These are phyloP conservation scores for Chiroxiphia lanceolata DNA, from an alignment of 2,797 vertebrate species.

Conservation along the genomic window DNA sequence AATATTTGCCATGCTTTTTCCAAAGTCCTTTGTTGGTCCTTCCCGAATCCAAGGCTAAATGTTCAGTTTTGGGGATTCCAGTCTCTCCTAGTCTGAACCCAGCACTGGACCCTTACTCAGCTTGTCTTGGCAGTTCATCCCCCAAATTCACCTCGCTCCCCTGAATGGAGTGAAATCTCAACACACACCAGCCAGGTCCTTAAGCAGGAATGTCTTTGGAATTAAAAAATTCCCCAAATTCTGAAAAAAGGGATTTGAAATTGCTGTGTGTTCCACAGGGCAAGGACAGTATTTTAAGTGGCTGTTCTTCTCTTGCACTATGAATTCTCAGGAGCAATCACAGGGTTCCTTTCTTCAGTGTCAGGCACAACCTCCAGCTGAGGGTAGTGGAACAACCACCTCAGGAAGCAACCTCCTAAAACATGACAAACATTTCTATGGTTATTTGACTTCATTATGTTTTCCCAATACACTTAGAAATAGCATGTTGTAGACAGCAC, in stretches of 20 bases:
- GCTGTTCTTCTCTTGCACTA: not conserved
- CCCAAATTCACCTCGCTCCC: not conserved
- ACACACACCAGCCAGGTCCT: not conserved
- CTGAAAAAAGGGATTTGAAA: not conserved
- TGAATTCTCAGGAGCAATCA: not conserved
- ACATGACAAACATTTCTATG: not conserved
- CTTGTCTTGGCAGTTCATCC: rapidly evolving
- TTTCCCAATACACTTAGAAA: not conserved
- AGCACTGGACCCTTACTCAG: not conserved
- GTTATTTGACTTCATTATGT: not conserved
- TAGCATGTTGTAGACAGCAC: not conserved
- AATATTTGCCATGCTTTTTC: not conserved
- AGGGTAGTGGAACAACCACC: not conserved
- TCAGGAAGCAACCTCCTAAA: not conserved
- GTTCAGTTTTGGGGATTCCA: not conserved
- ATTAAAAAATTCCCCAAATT: not conserved
- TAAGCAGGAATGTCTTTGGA: not conserved
- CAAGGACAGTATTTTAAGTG: not conserved
- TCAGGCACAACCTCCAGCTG: not conserved
- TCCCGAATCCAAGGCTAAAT: not conserved
- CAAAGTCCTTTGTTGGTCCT: not conserved
- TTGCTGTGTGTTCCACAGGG: rapidly evolving
- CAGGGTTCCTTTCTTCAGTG: not conserved
- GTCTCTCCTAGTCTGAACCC: not conserved
- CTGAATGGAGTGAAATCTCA: not conserved